These are phyloP conservation scores for Tetrapedia diversipes DNA, from an alignment of 2,888 invertebrate genomes.

Conservation along the genomic window DNA sequence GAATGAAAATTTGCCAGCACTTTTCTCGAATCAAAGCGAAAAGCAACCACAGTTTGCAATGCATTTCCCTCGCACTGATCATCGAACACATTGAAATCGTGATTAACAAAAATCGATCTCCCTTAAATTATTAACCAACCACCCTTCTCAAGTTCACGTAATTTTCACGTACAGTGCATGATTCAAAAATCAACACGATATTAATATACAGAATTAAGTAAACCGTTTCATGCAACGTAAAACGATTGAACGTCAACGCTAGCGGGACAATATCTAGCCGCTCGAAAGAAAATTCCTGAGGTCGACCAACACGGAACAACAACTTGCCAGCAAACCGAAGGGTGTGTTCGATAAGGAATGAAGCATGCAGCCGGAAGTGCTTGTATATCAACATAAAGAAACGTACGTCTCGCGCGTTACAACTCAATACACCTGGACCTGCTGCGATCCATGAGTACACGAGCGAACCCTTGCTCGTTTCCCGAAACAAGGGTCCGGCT, in stretches of 20 bases:
- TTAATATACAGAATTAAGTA: no score
- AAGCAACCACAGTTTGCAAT: no score
- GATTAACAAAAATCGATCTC: no score
- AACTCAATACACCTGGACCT: conserved; percentile 35
- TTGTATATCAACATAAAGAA: conserved; percentile 28
- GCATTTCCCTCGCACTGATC: no score
- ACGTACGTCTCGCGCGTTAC: conserved; percentile 31
- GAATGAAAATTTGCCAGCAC: no score
- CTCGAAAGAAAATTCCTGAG: neutral
- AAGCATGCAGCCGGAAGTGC: conserved; percentile 32
- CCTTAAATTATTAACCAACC: no score
- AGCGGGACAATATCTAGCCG: neutral
- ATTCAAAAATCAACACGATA: no score
- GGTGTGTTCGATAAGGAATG: conserved; percentile 5
- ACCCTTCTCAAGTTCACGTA: no score
- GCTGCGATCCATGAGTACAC: conserved; percentile 25
- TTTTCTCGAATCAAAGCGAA: neutral
- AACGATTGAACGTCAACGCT: neutral
- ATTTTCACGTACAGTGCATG: no score
- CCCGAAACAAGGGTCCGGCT: conserved; percentile 43
- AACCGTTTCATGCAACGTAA: no score
- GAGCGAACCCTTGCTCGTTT: conserved; percentile 30
- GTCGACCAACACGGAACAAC: conserved; percentile 1
- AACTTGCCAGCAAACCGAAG: neutral
- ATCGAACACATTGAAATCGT: no score